Percentiles rank a stretch among this genome's conserved stretches.
Evolutionary conservation across 1,140 invertebrate genomes (phyloP).

Genomic region (Contarinia nasturtii): DNA sequence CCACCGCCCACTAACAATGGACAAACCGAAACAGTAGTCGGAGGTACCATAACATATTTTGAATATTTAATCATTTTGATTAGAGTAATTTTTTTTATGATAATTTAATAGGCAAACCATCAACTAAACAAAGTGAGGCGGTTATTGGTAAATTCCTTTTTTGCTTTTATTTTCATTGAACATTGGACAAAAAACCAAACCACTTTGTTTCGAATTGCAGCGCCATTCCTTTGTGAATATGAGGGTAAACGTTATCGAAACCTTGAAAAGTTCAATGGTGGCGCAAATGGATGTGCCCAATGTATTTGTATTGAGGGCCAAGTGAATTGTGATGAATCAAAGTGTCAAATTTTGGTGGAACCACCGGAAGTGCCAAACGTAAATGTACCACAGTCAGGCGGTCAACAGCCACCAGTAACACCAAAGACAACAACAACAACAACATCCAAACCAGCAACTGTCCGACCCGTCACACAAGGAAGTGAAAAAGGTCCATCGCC

Average conservation of each 20-base stretch:
- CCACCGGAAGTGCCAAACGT: conserved; percentile 14
- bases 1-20: too few relatives aligned
- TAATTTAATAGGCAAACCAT: too few relatives aligned
- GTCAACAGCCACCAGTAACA: conserved; percentile 4
- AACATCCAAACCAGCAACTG: conserved; percentile 4
- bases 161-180: too few relatives aligned
- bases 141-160: too few relatives aligned
- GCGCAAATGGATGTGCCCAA: conserved; percentile 40
- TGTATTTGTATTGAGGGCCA: conserved; percentile 36
- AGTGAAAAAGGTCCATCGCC: conserved; percentile 43
- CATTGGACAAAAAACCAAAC: too few relatives aligned
- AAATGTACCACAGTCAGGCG: conserved; percentile 6
- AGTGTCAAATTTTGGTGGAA: conserved; percentile 8
- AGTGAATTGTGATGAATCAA: conserved; percentile 27
- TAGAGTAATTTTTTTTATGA: too few relatives aligned
- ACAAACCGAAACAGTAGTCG: too few relatives aligned
- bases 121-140: too few relatives aligned
- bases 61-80: too few relatives aligned
- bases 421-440: conserved; percentile 6
- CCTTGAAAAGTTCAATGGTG: conserved; percentile 12
- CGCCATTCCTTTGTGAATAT: conserved; percentile 24
- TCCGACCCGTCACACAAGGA: conserved; percentile 2
- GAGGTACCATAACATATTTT: too few relatives aligned
- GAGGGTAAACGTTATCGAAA: conserved; percentile 34
- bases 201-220: conserved; percentile 6